Conservation (phyloP, 1,140 invertebrate species). For the Lepidurus packardi region DNA sequence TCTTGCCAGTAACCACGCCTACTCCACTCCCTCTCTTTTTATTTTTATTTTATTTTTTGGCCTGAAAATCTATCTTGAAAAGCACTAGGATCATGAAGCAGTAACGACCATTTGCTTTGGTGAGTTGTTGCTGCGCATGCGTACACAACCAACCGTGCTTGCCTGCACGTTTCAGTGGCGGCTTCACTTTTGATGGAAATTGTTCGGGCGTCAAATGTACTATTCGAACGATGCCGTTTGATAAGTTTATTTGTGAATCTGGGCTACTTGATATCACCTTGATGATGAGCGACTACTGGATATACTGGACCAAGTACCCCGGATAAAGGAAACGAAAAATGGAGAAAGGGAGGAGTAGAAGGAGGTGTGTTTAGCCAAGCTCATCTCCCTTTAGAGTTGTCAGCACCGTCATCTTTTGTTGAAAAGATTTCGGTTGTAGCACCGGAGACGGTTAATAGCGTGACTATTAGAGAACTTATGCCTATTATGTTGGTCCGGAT, state of each 20-base stretch:
- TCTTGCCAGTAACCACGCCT: too few species aligned
- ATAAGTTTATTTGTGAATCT: neutral
- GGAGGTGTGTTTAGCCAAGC: neutral
- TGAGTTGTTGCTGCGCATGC: too few species aligned
- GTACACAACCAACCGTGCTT: neutral
- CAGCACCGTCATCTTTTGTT: constrained; percentile 3
- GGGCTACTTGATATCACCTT: neutral
- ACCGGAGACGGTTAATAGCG: neutral
- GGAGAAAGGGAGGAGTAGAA: neutral
- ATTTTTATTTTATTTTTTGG: neutral
- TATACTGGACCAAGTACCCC: neutral
- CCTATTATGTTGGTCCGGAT: neutral
- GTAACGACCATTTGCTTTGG: neutral
- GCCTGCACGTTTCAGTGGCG: neutral
- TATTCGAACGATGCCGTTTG: neutral
- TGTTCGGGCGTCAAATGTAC: neutral
- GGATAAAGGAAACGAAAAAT: neutral
- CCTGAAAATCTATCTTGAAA: neutral
- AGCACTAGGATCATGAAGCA: neutral
- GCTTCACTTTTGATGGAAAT: neutral
- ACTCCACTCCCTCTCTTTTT: too few species aligned
- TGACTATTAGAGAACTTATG: neutral
- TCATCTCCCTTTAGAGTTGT: neutral
- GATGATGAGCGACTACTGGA: constrained; percentile 1
- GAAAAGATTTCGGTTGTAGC: constrained; percentile 3